Evolutionary conservation across 1,140 invertebrate genomes (phyloP), one percentile per base, ranked within the genome.

Genomic region (Drosophila virilis): DNA sequence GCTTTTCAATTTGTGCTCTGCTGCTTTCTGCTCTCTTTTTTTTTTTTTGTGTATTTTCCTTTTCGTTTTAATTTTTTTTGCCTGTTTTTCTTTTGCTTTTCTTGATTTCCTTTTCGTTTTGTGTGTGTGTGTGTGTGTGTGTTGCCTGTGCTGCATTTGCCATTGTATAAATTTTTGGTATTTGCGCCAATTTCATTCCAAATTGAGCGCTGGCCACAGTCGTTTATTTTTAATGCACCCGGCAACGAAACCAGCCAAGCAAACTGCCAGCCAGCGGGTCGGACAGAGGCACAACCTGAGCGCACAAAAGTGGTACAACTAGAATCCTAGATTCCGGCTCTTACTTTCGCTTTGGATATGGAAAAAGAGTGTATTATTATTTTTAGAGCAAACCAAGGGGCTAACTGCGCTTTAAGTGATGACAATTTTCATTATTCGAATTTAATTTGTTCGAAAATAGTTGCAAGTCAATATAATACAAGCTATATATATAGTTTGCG

Each of bases 171-270:
- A 83, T 83, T 86, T 86, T 86, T 86, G 82, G 82, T 86, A 86
- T 86, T 88, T 88, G 84, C 79, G 84, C 84, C 83, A 88, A 89
- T 88, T 88, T 88, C 79, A 88, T 88, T 88, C 84, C 83, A 88
- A 88, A 88, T 88, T 88, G 83, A 88, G 83, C 83, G 80, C 83
- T 89, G 76, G 64, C 83, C 84, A 80, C 83, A 89, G 84, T 88
- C 83, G 83, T 88, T 89, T 88, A 88, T 89, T 88, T 88, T 89
- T 83, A 88, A 88, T 88, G 83, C 84, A 89, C 73, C 76, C 78
- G 15, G 22, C 72, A 72, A 75, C 57, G 40, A 70, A 77, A 61
- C 33, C 79, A 77, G 52, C 66, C 57, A 65, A 76, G 82, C 75
- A 82, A 82, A 78, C 81, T 86, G 81, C 69, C 75, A 12, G 28